phyloP scores from a whole-genome alignment of 2,888 invertebrate species.

The Drosophila diplacantha region DNA sequence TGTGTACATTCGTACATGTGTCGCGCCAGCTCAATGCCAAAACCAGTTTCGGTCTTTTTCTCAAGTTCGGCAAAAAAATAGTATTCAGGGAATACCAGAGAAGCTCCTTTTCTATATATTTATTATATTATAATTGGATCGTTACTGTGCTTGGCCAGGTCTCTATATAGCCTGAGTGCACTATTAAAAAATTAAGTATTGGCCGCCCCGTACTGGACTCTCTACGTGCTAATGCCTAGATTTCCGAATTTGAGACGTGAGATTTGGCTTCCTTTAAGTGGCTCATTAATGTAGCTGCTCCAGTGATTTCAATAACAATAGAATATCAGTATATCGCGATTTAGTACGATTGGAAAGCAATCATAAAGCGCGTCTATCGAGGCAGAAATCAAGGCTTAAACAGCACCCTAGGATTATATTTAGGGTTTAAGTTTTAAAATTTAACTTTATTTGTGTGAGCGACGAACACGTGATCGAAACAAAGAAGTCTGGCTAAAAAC shows the following conservation, averaged over 20 bases:
- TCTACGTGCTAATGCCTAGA: constrained; percentile 23
- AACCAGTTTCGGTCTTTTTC: constrained; percentile 54
- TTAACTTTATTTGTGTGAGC: neutral
- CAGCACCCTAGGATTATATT: neutral
- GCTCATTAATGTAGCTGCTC: constrained; percentile 5
- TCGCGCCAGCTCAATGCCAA: constrained; percentile 59
- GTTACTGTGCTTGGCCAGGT: constrained; percentile 4
- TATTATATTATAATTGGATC: constrained; percentile 1
- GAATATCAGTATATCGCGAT: neutral
- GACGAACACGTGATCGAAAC: constrained; percentile 3
- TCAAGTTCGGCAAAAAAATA: constrained; percentile 34
- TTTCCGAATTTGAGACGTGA: constrained; percentile 12
- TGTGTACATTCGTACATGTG: constrained; percentile 20
- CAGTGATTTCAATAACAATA: neutral
- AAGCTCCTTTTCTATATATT: constrained; percentile 12
- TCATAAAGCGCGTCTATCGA: neutral
- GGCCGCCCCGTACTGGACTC: neutral
- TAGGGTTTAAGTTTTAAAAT: neutral
- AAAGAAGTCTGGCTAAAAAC: neutral
- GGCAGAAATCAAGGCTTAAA: neutral
- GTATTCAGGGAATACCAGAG: constrained; percentile 56
- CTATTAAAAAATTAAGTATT: constrained; percentile 11
- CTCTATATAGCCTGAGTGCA: constrained; percentile 11
- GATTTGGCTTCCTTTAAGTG: constrained; percentile 22
- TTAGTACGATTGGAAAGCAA: too few relatives aligned